Conservation (phyloP, 2,113 vertebrate genomes). For the Lepisosteus oculatus region DNA sequence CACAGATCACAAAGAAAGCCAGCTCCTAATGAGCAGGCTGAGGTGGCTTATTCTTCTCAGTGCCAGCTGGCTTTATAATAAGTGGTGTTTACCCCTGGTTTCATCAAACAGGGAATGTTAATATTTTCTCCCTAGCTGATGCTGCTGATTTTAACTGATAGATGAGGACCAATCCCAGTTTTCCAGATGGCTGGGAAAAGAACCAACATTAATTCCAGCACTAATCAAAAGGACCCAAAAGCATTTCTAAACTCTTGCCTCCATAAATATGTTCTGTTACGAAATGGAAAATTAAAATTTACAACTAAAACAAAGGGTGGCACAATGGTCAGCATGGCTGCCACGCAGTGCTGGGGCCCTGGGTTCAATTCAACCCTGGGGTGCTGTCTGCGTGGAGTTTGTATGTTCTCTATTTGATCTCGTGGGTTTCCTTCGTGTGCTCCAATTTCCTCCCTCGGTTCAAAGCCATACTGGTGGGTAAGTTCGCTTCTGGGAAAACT, state of each 20-base stretch:
- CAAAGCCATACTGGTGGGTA: too few relatives aligned
- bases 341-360: too few relatives aligned
- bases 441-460: too few relatives aligned
- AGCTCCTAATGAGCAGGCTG: not conserved
- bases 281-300: not conserved
- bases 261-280: not conserved
- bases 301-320: too few relatives aligned
- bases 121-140: not conserved
- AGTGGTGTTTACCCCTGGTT: not conserved
- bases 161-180: not conserved
- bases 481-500: too few relatives aligned
- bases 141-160: not conserved
- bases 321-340: too few relatives aligned
- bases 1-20: not conserved
- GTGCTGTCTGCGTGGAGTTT: too few relatives aligned
- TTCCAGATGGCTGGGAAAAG: constrained; percentile 3
- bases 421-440: too few relatives aligned
- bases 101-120: not conserved
- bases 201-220: not conserved
- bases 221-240: not conserved
- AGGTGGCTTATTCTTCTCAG: not conserved
- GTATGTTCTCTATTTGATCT: too few relatives aligned
- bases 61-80: not conserved
- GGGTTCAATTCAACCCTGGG: too few relatives aligned
- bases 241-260: not conserved